These are phyloP conservation scores for Amniataba percoides DNA, from an alignment of 2,797 vertebrate genomes.

Conservation along the genomic window DNA sequence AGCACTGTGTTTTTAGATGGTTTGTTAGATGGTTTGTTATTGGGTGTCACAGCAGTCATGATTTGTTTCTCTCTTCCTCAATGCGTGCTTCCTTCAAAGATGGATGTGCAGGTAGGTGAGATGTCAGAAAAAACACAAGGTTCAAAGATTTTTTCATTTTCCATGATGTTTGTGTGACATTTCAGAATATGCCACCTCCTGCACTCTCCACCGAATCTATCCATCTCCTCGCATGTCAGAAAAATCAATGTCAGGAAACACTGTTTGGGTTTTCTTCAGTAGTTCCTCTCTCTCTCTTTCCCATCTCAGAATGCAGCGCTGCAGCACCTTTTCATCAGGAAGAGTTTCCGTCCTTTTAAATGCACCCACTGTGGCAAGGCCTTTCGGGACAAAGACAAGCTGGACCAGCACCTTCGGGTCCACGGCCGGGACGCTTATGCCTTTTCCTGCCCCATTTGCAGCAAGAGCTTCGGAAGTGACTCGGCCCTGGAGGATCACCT, in stretches of 20 bases:
- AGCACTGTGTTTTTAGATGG: neutral
- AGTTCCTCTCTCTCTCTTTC: constrained; percentile 14
- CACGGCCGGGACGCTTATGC: constrained; percentile 94
- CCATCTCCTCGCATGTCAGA: constrained; percentile 20
- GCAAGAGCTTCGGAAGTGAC: constrained; percentile 93
- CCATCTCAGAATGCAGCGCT: constrained; percentile 93
- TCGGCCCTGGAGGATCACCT: constrained; percentile 93
- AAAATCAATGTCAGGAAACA: constrained; percentile 31
- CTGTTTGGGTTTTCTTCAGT: neutral
- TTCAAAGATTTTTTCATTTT: constrained; percentile 28
- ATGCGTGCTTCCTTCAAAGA: constrained; percentile 87
- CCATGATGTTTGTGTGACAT: constrained; percentile 33
- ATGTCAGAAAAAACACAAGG: constrained; percentile 23
- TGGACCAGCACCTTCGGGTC: constrained; percentile 95
- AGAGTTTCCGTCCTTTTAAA: constrained; percentile 96
- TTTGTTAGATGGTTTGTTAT: constrained; percentile 17
- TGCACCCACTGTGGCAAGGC: constrained; percentile 97
- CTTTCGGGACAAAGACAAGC: constrained; percentile 96
- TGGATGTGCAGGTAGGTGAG: constrained; percentile 95
- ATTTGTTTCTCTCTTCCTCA: constrained; percentile 85
- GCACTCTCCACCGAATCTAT: constrained; percentile 48
- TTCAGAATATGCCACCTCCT: constrained; percentile 32
- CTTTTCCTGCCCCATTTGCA: constrained; percentile 95
- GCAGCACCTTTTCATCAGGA: constrained; percentile 97
- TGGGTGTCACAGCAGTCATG: constrained; percentile 13